phyloP scores from a whole-genome alignment of 2,888 invertebrate species.

The Coenonympha arcania region DNA sequence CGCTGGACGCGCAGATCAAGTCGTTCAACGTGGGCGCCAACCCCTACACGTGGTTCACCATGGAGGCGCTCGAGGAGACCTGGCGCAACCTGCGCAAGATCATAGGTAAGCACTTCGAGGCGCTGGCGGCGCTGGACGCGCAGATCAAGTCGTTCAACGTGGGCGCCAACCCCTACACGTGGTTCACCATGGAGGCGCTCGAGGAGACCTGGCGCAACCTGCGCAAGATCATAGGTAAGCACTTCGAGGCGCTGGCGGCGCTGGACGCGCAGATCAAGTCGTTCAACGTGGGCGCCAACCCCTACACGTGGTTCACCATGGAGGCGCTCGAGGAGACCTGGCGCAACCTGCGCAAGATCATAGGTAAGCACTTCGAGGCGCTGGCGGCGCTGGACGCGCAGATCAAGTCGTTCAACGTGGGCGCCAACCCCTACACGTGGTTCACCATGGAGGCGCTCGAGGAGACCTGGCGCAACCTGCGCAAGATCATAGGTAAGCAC shows the following conservation, averaged over 20 bases:
- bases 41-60: constrained; percentile 99
- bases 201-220: constrained; percentile 99
- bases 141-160: constrained; percentile 99
- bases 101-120: constrained; percentile 99
- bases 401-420: constrained; percentile 99
- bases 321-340: constrained; percentile 99
- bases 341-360: constrained; percentile 99
- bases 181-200: constrained; percentile 99
- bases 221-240: constrained; percentile 99
- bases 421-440: constrained; percentile 99
- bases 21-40: constrained; percentile 99
- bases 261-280: constrained; percentile 98
- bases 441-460: constrained; percentile 99
- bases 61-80: constrained; percentile 99
- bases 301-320: constrained; percentile 99
- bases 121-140: constrained; percentile 94
- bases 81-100: constrained; percentile 99
- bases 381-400: constrained; percentile 96
- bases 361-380: constrained; percentile 98
- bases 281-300: constrained; percentile 99
- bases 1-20: constrained; percentile 97
- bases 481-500: constrained; percentile 99
- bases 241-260: constrained; percentile 96
- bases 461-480: constrained; percentile 98
- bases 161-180: constrained; percentile 99